Base-by-base conservation (phyloP, 2,888 invertebrate genomes). In the Drosophila merina region DNA sequence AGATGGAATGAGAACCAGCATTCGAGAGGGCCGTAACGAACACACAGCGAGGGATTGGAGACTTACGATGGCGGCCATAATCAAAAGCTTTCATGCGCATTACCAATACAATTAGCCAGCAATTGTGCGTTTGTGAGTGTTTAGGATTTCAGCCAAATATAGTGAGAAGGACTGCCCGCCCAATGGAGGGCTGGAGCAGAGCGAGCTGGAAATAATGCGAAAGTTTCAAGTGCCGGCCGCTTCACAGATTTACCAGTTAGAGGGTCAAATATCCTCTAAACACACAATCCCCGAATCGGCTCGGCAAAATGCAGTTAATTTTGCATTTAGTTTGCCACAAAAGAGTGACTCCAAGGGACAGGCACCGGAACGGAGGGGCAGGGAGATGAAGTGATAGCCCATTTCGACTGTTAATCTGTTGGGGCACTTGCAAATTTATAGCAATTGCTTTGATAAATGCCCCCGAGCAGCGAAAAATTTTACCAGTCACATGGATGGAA, bases 71-170 rank as follows among this genome's bases (percentile, higher is more conserved):
- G 55, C 25, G 59, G 40, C 62, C 58, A 79, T 76, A 82, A 87
- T 85, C 76, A 72, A 79, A 74, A 66, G 60, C 76, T 79, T 76
- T 74, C 72, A 66, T 64, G 74, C 48, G 69, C 72, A 72, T 79
- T 79, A 69, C 88, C 86, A 79, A 82, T 79, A 87, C 79, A 82
- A 71, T 87, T 85, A 74, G 72, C 66, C 72, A 10, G 60, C 64
- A 70, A 74, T 78, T 74, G 62, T 56, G 38, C 64, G 50, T 64
- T 42, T 36, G 20, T 9, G 14, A 30, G 52, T n/a, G 28, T 14
- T 44, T 31, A 33, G 8, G 57, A 30, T 42, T 30, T 9, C 12
- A 4, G 50, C 25, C 1, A n/a, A 36, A 5, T 36, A 6, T 8
- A 42, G 20, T 20, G 40, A 3, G 20, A 50, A 33, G 25, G 50